phyloP scores from a whole-genome alignment of 2,888 invertebrate species.

The Nomada ruficornis region DNA sequence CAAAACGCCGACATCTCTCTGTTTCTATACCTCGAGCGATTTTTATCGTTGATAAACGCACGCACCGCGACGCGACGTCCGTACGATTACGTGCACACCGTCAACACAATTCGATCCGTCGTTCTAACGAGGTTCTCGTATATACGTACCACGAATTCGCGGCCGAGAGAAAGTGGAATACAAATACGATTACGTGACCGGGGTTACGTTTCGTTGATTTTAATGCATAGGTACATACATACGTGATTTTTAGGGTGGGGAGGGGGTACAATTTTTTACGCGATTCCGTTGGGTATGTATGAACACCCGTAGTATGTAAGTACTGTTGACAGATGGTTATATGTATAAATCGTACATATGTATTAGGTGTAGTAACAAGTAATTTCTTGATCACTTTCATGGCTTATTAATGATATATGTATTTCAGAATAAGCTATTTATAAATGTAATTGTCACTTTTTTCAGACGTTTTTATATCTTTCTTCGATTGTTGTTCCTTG shows the following conservation, averaged over 20 bases:
- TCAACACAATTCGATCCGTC: constrained; percentile 30
- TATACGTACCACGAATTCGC: constrained; percentile 10
- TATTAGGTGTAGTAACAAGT: too few relatives aligned
- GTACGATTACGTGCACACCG: constrained; percentile 8
- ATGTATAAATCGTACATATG: constrained; percentile 8
- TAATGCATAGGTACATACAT: not conserved
- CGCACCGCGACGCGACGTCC: not conserved
- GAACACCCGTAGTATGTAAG: too few relatives aligned
- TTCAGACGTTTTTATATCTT: too few relatives aligned
- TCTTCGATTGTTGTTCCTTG: too few relatives aligned
- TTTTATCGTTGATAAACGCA: constrained; percentile 9
- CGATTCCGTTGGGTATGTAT: not conserved
- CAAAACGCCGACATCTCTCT: not conserved
- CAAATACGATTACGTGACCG: constrained; percentile 10
- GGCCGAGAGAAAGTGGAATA: constrained; percentile 21
- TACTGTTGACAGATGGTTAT: constrained; percentile 2
- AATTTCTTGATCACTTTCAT: too few relatives aligned
- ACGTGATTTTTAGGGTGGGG: too few relatives aligned
- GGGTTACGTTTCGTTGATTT: constrained; percentile 13
- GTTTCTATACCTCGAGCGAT: not conserved
- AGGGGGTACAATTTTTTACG: not conserved
- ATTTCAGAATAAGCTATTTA: too few relatives aligned
- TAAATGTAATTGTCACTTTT: too few relatives aligned
- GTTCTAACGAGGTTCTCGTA: constrained; percentile 23
- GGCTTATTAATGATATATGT: too few relatives aligned